Evolutionary conservation across 1,140 invertebrate species (phyloP).

Genomic region (Drosophila biarmipes): DNA sequence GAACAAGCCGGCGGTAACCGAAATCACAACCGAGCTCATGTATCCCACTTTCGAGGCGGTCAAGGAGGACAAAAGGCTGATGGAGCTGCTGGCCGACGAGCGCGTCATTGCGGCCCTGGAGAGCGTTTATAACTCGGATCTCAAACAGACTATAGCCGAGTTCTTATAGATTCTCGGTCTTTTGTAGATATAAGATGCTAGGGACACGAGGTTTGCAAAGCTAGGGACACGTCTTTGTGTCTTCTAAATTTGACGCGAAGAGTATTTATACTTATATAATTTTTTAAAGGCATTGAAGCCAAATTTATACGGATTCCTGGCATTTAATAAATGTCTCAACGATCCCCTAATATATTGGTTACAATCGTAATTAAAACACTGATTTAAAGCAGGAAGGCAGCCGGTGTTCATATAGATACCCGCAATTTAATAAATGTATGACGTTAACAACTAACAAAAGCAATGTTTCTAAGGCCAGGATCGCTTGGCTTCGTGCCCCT

Average conservation of each 20-base stretch:
- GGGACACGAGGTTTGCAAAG: too few species aligned
- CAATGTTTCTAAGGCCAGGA: slow-evolving; percentile 85
- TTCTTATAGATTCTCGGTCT: slow-evolving; percentile 41
- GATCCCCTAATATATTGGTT: background rate
- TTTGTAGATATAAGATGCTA: slow-evolving; percentile 16
- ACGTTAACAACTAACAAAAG: slow-evolving; percentile 16
- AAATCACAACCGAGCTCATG: slow-evolving; percentile 51
- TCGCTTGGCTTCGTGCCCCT: slow-evolving; percentile 87
- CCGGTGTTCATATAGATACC: slow-evolving; percentile 39
- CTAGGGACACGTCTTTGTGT: background rate
- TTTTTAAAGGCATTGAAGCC: too few species aligned
- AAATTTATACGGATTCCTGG: background rate
- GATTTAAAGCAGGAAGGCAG: slow-evolving; percentile 26
- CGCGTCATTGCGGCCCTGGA: slow-evolving; percentile 91
- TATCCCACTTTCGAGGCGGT: slow-evolving; percentile 58
- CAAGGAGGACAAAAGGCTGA: slow-evolving; percentile 53
- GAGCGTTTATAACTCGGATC: slow-evolving; percentile 58
- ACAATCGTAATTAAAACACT: background rate
- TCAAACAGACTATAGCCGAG: slow-evolving; percentile 41
- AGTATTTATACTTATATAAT: background rate
- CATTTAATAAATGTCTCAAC: background rate
- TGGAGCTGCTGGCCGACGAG: slow-evolving; percentile 85
- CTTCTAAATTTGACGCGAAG: background rate
- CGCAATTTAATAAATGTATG: slow-evolving; percentile 32
- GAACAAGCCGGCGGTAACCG: slow-evolving; percentile 86